These are phyloP conservation scores for roundworm (Caenorhabditis elegans) DNA, from an alignment of 1,140 invertebrate species.

Conservation along the genomic window DNA sequence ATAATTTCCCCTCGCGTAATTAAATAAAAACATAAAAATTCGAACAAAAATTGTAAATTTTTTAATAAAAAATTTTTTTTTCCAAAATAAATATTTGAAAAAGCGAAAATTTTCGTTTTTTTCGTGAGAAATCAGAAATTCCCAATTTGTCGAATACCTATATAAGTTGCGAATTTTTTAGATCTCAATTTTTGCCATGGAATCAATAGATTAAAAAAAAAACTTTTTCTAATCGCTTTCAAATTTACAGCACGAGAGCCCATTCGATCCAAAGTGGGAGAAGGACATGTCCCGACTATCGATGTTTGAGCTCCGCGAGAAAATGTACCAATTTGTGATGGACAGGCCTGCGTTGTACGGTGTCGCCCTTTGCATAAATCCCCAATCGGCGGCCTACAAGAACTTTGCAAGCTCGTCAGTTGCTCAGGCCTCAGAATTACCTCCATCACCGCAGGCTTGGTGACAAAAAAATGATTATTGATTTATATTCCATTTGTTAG, in stretches of 20 bases:
- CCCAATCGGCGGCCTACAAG: conserved; percentile 96
- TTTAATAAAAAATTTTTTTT: too few relatives aligned
- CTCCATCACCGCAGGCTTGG: conserved; percentile 94
- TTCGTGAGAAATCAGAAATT: too few relatives aligned
- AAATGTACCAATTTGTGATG: conserved; percentile 96
- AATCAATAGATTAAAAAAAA: too few relatives aligned
- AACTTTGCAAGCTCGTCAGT: conserved; percentile 97
- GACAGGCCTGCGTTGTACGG: conserved; percentile 85
- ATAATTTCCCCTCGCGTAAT: too few relatives aligned
- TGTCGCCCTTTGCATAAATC: conserved; percentile 97
- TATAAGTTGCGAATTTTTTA: too few relatives aligned
- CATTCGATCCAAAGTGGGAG: conserved; percentile 64
- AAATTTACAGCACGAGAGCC: conserved; percentile 60
- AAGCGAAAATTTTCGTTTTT: too few relatives aligned
- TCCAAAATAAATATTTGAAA: too few relatives aligned
- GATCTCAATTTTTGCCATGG: too few relatives aligned
- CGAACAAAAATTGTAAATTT: too few relatives aligned
- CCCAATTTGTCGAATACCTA: too few relatives aligned
- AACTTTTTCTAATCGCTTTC: conserved; percentile 41
- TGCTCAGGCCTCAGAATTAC: conserved; percentile 92
- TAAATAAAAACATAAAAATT: too few relatives aligned
- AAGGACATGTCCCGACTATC: conserved; percentile 63
- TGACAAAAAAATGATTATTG: background rate
- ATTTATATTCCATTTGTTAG: background rate
- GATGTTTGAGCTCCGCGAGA: conserved; percentile 76